A percentile compares a stretch with the other conserved stretches of the same genome.
These are phyloP conservation scores for Steinernema scapterisci DNA, from an alignment of 2,888 invertebrate genomes.

Conservation along the genomic window DNA sequence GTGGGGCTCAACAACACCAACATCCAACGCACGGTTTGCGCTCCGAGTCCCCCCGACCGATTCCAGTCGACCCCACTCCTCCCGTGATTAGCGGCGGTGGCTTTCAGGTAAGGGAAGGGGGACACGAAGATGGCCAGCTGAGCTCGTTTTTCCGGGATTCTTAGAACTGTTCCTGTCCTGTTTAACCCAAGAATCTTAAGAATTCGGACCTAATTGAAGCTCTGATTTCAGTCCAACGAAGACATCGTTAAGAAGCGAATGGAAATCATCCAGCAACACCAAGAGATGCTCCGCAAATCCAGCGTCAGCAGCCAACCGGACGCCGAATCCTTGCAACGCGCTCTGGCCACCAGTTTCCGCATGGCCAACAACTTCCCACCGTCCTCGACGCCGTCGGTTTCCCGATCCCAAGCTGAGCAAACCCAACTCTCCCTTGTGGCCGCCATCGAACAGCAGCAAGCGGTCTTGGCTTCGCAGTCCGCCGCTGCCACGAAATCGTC, in stretches of 20 bases:
- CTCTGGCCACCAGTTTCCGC: not conserved
- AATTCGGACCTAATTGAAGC: not conserved
- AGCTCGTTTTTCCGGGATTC: not conserved
- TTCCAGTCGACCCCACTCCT: conserved; percentile 22
- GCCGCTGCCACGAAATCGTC: not conserved
- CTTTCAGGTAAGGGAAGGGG: conserved; percentile 22
- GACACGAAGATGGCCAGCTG: not conserved
- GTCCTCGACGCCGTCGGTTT: not conserved
- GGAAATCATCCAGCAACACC: not conserved
- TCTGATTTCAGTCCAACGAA: conserved; percentile 6
- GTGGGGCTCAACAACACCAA: not conserved
- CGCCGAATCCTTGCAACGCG: conserved; percentile 1
- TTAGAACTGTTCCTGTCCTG: not conserved
- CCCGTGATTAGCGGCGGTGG: conserved; percentile 24
- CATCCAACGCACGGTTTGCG: not conserved
- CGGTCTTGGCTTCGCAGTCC: not conserved
- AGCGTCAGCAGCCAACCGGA: conserved; percentile 3
- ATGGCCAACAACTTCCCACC: conserved; percentile 4
- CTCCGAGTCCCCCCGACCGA: conserved; percentile 27
- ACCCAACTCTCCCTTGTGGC: conserved; percentile 15
- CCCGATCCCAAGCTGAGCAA: conserved; percentile 5
- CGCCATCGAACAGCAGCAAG: conserved; percentile 20
- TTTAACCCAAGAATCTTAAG: not conserved
- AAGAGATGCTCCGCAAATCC: not conserved
- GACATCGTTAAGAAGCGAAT: conserved; percentile 3